These are phyloP conservation scores for Onchidella celtica DNA, from an alignment of 2,888 invertebrate species.

Conservation along the genomic window DNA sequence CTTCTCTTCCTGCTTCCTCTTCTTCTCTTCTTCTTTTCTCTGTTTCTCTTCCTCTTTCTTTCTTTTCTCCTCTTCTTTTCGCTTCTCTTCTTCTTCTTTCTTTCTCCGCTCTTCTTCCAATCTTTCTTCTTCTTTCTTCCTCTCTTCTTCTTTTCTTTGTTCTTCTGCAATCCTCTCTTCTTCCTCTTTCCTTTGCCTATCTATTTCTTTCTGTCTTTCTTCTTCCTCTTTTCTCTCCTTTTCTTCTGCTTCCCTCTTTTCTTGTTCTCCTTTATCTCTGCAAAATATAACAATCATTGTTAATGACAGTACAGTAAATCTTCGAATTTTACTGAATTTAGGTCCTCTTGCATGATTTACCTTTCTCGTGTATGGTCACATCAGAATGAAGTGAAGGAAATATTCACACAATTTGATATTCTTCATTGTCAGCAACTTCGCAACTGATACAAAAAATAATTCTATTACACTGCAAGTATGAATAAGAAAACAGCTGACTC, in stretches of 20 bases:
- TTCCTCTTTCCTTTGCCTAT: slow-evolving; percentile 29
- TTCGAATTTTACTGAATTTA: too few relatives aligned
- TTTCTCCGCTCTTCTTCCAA: slow-evolving; percentile 1
- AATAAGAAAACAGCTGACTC: too few relatives aligned
- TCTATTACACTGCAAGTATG: too few relatives aligned
- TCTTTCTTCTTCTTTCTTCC: slow-evolving; percentile 23
- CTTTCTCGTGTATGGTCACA: too few relatives aligned
- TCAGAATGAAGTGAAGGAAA: too few relatives aligned
- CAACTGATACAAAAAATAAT: too few relatives aligned
- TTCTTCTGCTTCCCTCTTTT: slow-evolving; percentile 29
- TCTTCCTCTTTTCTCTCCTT: slow-evolving; percentile 25
- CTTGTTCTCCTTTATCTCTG: slow-evolving; percentile 37
- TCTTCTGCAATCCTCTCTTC: slow-evolving; percentile 27
- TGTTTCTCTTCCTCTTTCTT: slow-evolving; percentile 48
- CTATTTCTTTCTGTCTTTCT: slow-evolving; percentile 23
- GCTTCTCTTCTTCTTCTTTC: slow-evolving; percentile 19
- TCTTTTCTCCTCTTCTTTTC: slow-evolving; percentile 43
- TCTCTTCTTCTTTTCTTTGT: slow-evolving; percentile 22
- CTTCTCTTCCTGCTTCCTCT: slow-evolving; percentile 35
- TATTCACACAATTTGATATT: too few relatives aligned
- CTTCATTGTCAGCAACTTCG: too few relatives aligned
- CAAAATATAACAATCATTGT: neutral
- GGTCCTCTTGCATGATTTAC: too few relatives aligned
- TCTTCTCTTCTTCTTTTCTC: slow-evolving; percentile 49
- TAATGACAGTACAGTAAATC: too few relatives aligned